Base-by-base conservation (phyloP, 2,797 vertebrate species). In the Lerista edwardsae region DNA sequence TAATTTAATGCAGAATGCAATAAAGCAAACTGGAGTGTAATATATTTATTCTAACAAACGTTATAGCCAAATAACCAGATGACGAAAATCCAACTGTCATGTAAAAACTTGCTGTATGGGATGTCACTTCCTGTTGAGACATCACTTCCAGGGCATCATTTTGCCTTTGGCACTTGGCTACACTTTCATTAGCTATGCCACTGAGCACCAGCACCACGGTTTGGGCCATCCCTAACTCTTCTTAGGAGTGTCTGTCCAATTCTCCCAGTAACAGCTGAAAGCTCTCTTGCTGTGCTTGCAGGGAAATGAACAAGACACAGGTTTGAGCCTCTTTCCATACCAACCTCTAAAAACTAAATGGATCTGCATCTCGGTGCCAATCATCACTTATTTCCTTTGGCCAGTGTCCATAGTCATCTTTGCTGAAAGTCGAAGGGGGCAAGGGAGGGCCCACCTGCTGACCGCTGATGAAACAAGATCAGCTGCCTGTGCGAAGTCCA, bases 381-480 rank as follows among this genome's bases (percentile, higher is more conserved):
- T 88, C 88, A 79, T 62, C 85, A 89, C 87, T 92, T 83, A 91
- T 86, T 93, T 92, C 89, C 87, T 90, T 88, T 95, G 90, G 84
- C 85, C 85, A 44, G 0, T 25, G 79, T 86, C 80, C 89, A 44
- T 85, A 29, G 76, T 84, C 87, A 86, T 90, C 84, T 89, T 75
- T 88, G 73, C 57, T 82, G 90, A 80, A 86, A 86, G 84, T 74
- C 88, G 88, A 62, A 74, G 89, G 89, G 85, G 80, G 80, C 65
- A 91, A 17, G 84, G 84, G 77, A 86, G 87, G 92, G 87, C 72
- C 9, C 73, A 69, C 82, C 82, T 90, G 89, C 77, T 88, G 87
- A 80, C 76, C 76, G 75, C 73, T 87, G 80, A 89, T 88, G 91
- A 94, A 94, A 89, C 0, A 0, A 90, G 89, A 93, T 90, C 91